A percentile compares a stretch with the other conserved stretches of the same genome.
These are phyloP conservation scores for Apis dorsata DNA, from an alignment of 1,140 invertebrate genomes.

Conservation along the genomic window DNA sequence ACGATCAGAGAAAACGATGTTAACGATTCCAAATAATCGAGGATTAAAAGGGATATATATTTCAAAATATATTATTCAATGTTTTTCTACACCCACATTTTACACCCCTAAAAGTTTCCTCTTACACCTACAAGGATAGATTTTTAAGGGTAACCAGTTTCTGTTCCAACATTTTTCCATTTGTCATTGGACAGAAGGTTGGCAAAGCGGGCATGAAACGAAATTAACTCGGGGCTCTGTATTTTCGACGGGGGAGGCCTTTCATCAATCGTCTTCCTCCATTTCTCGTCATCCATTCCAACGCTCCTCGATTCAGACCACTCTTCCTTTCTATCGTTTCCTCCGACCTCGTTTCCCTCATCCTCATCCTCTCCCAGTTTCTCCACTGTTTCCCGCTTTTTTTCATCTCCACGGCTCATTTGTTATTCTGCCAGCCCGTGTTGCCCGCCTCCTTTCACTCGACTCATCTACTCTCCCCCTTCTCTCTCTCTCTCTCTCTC, in stretches of 20 bases:
- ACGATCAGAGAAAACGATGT: background rate
- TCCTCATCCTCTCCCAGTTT: slow-evolving; percentile 11
- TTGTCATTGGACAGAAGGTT: slow-evolving; percentile 19
- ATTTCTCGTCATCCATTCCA: slow-evolving; percentile 41
- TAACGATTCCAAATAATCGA: background rate
- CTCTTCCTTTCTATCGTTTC: slow-evolving; percentile 24
- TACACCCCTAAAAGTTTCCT: background rate
- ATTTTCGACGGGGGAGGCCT: slow-evolving; percentile 29
- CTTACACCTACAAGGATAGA: background rate
- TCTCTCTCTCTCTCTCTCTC: background rate
- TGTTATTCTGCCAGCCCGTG: slow-evolving; percentile 70
- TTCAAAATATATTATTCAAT: no score
- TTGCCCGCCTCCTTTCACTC: slow-evolving; percentile 63
- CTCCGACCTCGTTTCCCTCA: slow-evolving; percentile 27
- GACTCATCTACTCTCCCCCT: background rate
- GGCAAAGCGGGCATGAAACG: background rate
- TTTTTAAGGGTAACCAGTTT: background rate
- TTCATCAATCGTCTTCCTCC: slow-evolving; percentile 37
- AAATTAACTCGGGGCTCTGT: slow-evolving; percentile 36
- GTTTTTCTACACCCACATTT: no score
- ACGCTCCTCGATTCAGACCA: slow-evolving; percentile 36
- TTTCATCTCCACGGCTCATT: slow-evolving; percentile 59
- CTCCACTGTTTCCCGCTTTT: slow-evolving; percentile 59
- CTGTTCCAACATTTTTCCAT: slow-evolving; percentile 4
- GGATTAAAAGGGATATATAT: background rate